A percentile compares a stretch with the other conserved stretches of the same genome.
Evolutionary conservation across 2,888 invertebrate genomes (phyloP).

Genomic region (Lochmaea crataegi): DNA sequence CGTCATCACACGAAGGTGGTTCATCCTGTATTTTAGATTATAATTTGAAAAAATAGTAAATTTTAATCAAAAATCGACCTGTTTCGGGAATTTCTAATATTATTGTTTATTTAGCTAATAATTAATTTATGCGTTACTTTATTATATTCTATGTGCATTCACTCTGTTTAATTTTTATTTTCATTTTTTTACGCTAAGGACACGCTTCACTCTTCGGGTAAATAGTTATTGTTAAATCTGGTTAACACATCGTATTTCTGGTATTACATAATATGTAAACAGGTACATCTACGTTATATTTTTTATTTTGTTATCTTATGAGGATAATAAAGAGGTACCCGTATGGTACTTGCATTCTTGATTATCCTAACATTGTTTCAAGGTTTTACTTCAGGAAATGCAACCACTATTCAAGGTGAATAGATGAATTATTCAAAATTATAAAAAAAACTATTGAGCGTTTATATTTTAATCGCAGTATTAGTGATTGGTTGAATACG

Average conservation of each 20-base stretch:
- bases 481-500: background rate
- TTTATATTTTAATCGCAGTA: background rate
- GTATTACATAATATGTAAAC: conserved; percentile 7
- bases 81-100: no score
- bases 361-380: conserved; percentile 30
- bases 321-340: conserved; percentile 25
- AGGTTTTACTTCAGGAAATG: conserved; percentile 31
- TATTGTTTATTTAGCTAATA: no score
- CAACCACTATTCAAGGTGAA: conserved; percentile 27
- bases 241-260: background rate
- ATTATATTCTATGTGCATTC: no score
- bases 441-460: conserved; percentile 9
- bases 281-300: conserved; percentile 13
- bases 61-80: no score
- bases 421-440: conserved; percentile 29
- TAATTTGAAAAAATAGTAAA: no score
- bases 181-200: conserved; percentile 9
- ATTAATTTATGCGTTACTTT: no score
- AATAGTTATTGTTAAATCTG: background rate
- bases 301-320: conserved; percentile 10
- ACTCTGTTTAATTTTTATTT: background rate
- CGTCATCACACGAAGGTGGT: no score
- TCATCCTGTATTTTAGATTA: no score
- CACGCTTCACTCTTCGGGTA: background rate
- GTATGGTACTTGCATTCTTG: conserved; percentile 28